phyloP scores from a whole-genome alignment of 2,797 vertebrate species.

The Monodelphis domestica region DNA sequence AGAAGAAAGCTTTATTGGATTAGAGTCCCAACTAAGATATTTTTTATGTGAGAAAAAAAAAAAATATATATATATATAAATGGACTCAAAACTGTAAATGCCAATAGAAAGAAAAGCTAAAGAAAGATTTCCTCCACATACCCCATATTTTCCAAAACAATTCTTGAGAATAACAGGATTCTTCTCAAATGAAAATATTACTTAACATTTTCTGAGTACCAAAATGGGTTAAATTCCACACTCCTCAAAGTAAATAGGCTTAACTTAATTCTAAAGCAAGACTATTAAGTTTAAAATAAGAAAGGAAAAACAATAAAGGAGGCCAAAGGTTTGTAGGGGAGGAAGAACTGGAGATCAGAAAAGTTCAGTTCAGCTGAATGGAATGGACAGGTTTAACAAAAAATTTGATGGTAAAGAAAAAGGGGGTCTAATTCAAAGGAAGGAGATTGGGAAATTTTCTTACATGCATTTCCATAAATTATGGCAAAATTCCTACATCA shows the following conservation, averaged over 20 bases:
- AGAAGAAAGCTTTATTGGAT: slow-evolving; percentile 24
- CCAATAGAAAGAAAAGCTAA: slow-evolving; percentile 5
- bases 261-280: not conserved
- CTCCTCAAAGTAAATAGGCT: slow-evolving; percentile 15
- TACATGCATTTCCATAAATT: not conserved
- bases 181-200: slow-evolving; percentile 27
- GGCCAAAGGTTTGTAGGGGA: not conserved
- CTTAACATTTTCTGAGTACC: slow-evolving; percentile 23
- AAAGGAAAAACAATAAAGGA: slow-evolving; percentile 44
- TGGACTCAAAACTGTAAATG: slow-evolving; percentile 25
- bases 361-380: not conserved
- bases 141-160: slow-evolving; percentile 22
- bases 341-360: not conserved
- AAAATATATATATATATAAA: too few species aligned
- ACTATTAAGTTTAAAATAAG: slow-evolving; percentile 25
- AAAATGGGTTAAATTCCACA: not conserved
- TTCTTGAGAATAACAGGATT: slow-evolving; percentile 45
- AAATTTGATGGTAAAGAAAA: slow-evolving; percentile 12
- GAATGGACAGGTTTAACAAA: not conserved
- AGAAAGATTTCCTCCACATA: not conserved
- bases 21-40: not conserved
- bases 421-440: not conserved
- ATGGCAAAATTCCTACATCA: not conserved
- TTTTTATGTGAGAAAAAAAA: slow-evolving; percentile 32
- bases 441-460: slow-evolving; percentile 1